Conservation (phyloP, 2,113 vertebrate genomes). For the Prunella himalayana region DNA sequence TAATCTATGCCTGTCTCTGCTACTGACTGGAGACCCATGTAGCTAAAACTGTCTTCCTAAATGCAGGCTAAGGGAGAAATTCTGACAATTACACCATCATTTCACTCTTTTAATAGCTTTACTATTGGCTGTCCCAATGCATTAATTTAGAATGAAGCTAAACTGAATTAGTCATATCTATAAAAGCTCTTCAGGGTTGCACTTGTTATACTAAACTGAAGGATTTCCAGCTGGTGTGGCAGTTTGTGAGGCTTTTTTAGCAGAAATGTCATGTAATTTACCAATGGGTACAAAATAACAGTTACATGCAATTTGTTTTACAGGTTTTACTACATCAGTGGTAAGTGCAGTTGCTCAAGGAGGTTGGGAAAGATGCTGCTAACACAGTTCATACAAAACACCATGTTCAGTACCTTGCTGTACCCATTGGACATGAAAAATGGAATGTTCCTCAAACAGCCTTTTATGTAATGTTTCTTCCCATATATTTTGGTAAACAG, state of each 20-base stretch:
- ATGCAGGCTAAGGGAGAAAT: conserved; percentile 36
- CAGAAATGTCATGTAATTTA: conserved; percentile 32
- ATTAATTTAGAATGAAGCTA: conserved; percentile 55
- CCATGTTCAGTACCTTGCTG: background rate
- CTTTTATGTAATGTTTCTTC: background rate
- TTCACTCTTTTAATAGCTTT: conserved; percentile 39
- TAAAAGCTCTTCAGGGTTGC: conserved; percentile 56
- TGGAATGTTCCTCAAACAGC: background rate
- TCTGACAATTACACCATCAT: background rate
- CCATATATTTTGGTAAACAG: background rate
- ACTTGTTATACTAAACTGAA: conserved; percentile 54
- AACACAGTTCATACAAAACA: background rate
- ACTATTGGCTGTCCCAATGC: conserved; percentile 39
- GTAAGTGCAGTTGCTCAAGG: background rate
- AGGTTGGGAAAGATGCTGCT: background rate
- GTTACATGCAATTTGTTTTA: conserved; percentile 7
- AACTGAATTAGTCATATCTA: conserved; percentile 59
- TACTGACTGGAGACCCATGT: background rate
- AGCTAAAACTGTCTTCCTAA: conserved; percentile 25
- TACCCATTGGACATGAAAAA: background rate
- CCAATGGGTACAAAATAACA: conserved; percentile 26
- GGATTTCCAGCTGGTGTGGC: conserved; percentile 52
- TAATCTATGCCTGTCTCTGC: background rate
- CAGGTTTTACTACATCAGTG: background rate
- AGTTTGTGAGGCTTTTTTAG: conserved; percentile 43